phyloP scores from a whole-genome alignment of 1,140 invertebrate species.

The Cephus cinctus region DNA sequence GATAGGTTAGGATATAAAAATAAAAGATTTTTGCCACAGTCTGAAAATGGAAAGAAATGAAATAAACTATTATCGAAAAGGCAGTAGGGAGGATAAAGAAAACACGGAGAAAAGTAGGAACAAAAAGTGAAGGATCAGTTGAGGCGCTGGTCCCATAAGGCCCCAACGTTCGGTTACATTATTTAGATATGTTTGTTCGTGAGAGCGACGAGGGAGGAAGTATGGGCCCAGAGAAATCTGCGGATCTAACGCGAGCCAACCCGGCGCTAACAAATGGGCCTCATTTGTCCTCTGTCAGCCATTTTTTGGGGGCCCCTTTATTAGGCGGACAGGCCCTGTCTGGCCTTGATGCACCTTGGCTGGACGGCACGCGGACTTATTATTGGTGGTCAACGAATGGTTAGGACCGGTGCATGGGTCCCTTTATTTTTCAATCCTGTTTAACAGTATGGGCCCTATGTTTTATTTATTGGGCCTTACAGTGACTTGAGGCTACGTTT shows the following conservation, averaged over 20 bases:
- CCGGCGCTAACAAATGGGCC: slow-evolving; percentile 31
- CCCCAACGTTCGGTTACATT: neutral
- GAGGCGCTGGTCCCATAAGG: neutral
- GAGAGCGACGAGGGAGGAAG: neutral
- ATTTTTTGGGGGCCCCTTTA: slow-evolving; percentile 21
- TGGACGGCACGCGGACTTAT: too few relatives aligned
- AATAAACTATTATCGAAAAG: neutral
- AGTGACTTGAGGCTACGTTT: too few relatives aligned
- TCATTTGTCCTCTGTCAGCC: slow-evolving; percentile 35
- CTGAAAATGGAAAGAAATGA: neutral
- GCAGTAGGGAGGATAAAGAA: too few relatives aligned
- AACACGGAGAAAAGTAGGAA: neutral
- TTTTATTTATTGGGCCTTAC: too few relatives aligned
- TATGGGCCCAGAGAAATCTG: neutral
- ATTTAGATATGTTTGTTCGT: neutral
- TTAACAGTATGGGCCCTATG: too few relatives aligned
- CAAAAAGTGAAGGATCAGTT: neutral
- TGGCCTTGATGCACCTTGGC: slow-evolving; percentile 3
- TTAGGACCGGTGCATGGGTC: too few relatives aligned
- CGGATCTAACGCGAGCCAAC: neutral
- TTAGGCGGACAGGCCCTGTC: slow-evolving; percentile 15
- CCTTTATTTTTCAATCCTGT: too few relatives aligned
- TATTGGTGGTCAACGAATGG: too few relatives aligned
- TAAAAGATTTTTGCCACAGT: too few relatives aligned
- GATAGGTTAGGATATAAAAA: too few relatives aligned